These are phyloP conservation scores for Tachysurus vachellii DNA, from an alignment of 2,113 vertebrate species.

Conservation along the genomic window DNA sequence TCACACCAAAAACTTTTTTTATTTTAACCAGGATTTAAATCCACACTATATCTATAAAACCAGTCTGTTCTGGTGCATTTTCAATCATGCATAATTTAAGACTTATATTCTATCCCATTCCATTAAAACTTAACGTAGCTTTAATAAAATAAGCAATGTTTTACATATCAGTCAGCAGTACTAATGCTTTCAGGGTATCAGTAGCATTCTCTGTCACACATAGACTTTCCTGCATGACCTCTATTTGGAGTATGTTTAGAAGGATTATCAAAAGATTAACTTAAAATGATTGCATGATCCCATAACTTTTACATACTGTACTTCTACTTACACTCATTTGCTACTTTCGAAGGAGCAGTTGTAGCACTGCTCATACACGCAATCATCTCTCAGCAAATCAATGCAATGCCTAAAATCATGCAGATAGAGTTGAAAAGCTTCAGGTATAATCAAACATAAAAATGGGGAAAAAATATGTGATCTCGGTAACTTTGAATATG, in stretches of 20 bases:
- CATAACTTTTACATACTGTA: not conserved
- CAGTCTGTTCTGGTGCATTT: not conserved
- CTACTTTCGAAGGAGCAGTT: not conserved
- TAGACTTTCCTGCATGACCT: not conserved
- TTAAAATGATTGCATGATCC: not conserved
- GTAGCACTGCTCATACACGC: not conserved
- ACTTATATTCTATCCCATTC: not conserved
- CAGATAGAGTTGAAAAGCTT: not conserved
- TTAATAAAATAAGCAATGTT: not conserved
- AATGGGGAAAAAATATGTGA: not conserved
- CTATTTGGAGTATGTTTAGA: not conserved
- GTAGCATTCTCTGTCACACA: not conserved
- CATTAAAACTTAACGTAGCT: too few species aligned
- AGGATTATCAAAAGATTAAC: too few species aligned
- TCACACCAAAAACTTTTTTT: not conserved
- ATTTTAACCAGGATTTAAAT: not conserved
- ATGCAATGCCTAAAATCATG: not conserved
- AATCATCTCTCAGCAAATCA: not conserved
- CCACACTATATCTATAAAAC: not conserved
- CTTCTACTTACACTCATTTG: not conserved
- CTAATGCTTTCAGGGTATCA: not conserved
- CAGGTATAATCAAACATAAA: not conserved
- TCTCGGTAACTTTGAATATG: not conserved
- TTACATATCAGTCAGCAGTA: not conserved
- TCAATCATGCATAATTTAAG: not conserved